Evolutionary conservation across 53 echinoderm and acorn worm genomes (phyloP).

Genomic region (Paracentrotus lividus): DNA sequence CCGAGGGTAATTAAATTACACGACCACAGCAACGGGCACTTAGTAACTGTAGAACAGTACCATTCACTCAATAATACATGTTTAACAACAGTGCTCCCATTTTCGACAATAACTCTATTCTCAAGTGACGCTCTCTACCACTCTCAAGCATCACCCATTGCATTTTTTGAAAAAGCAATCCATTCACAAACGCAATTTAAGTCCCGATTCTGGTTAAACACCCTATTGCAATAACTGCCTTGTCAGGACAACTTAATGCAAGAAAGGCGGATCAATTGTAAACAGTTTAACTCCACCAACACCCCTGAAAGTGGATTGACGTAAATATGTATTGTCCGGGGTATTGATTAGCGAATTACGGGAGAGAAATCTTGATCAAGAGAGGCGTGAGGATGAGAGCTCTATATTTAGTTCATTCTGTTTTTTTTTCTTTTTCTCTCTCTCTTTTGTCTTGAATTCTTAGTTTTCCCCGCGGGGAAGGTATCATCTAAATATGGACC

Average conservation of each 20-base stretch:
- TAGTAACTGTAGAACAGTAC: constrained; percentile 2
- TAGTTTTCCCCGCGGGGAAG: neutral
- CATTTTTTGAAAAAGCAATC: neutral
- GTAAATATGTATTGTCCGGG: constrained; percentile 46
- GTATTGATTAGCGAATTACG: constrained; percentile 54
- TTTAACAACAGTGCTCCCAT: constrained; percentile 32
- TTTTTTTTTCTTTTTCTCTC: neutral
- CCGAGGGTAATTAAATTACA: neutral
- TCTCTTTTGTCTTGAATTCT: too few species aligned
- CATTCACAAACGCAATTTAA: neutral
- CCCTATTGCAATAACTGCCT: neutral
- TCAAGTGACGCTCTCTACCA: neutral
- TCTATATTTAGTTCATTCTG: constrained; percentile 1
- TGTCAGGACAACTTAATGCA: neutral
- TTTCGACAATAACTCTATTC: neutral
- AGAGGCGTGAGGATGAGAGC: constrained; percentile 18
- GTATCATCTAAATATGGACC: constrained; percentile 1
- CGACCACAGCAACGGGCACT: neutral
- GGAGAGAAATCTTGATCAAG: neutral
- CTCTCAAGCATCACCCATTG: neutral
- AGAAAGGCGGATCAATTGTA: constrained; percentile 29
- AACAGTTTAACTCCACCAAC: constrained; percentile 45
- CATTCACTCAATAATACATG: constrained; percentile 7
- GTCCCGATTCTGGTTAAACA: neutral
- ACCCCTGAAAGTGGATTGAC: constrained; percentile 23